phyloP scores from a whole-genome alignment of 1,140 invertebrate genomes.

The Magallana ariakensis region DNA sequence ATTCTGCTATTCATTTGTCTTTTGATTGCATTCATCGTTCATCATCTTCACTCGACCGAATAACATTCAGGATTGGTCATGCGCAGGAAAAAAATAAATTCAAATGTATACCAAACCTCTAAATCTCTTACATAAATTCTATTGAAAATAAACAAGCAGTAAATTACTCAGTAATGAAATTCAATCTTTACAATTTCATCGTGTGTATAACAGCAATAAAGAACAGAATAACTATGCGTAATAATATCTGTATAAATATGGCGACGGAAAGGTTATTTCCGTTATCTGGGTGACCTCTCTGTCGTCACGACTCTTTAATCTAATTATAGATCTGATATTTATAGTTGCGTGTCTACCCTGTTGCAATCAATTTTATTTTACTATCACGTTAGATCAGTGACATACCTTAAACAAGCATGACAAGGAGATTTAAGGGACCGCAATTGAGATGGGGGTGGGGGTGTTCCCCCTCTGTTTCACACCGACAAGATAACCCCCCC shows the following conservation, averaged over 20 bases:
- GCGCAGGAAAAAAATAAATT: background rate
- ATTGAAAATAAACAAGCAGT: no score
- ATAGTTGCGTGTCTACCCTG: background rate
- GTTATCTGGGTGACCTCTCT: background rate
- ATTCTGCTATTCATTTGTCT: constrained; percentile 11
- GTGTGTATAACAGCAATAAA: no score
- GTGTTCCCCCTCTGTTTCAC: no score
- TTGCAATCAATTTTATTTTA: background rate
- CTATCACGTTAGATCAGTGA: no score
- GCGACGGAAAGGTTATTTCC: background rate
- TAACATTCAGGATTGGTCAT: background rate
- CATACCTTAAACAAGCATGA: no score
- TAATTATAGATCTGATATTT: constrained; percentile 16
- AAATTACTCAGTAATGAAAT: no score
- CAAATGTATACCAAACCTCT: background rate
- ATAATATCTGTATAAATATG: constrained; percentile 25
- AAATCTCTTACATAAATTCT: no score
- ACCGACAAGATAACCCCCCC: no score
- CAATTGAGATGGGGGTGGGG: no score
- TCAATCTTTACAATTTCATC: no score
- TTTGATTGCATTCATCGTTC: constrained; percentile 20
- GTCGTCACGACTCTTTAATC: background rate
- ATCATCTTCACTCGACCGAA: constrained; percentile 7
- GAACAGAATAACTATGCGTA: background rate
- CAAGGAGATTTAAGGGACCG: no score